These are phyloP conservation scores for Orgyia antiqua DNA, from an alignment of 2,888 invertebrate species.

Conservation along the genomic window DNA sequence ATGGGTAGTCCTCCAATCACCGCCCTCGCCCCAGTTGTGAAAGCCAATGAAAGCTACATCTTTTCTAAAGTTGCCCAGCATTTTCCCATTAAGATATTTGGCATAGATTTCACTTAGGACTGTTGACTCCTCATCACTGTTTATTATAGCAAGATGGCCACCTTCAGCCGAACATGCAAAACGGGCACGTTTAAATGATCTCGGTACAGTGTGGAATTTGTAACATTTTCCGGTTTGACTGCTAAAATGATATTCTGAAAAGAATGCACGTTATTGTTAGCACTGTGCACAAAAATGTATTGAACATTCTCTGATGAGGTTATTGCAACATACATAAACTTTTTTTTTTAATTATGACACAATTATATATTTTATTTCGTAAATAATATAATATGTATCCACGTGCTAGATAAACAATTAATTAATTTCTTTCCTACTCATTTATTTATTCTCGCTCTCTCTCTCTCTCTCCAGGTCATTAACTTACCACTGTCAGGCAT, in stretches of 20 bases:
- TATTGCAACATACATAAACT: too few relatives aligned
- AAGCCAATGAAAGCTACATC: constrained; percentile 28
- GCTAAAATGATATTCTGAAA: constrained; percentile 33
- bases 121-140: constrained; percentile 31
- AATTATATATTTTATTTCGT: too few relatives aligned
- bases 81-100: constrained; percentile 16
- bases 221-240: constrained; percentile 38
- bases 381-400: too few relatives aligned
- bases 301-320: too few relatives aligned
- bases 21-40: constrained; percentile 31
- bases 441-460: too few relatives aligned
- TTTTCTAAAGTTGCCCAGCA: constrained; percentile 17
- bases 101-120: constrained; percentile 25
- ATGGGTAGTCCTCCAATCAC: constrained; percentile 34
- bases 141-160: constrained; percentile 38
- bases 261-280: too few relatives aligned
- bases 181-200: constrained; percentile 36
- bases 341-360: too few relatives aligned
- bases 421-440: too few relatives aligned
- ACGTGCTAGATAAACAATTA: too few relatives aligned
- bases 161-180: constrained; percentile 42
- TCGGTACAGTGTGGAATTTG: constrained; percentile 38
- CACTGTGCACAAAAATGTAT: too few relatives aligned
- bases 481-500: too few relatives aligned
- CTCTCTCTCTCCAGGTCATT: too few relatives aligned